These are phyloP conservation scores for Bombus breviceps DNA, from an alignment of 1,140 invertebrate species.

Conservation along the genomic window DNA sequence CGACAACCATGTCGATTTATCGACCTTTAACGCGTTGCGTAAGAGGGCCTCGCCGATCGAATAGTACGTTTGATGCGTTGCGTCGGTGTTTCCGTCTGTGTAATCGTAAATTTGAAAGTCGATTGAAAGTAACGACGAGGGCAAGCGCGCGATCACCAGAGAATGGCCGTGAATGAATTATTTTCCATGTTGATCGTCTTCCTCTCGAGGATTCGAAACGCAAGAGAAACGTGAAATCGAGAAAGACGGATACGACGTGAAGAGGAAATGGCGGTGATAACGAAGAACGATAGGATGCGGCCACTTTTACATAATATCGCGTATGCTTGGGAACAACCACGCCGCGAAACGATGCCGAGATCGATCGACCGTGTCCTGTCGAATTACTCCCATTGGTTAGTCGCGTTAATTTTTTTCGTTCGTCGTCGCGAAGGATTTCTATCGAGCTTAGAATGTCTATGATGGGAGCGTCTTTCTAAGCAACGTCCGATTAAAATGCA, in stretches of 20 bases:
- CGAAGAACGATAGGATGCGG: constrained; percentile 46
- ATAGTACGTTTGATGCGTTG: constrained; percentile 26
- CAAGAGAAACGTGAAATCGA: constrained; percentile 2
- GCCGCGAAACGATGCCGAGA: constrained; percentile 7
- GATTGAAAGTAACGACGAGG: constrained; percentile 42
- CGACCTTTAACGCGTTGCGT: constrained; percentile 40
- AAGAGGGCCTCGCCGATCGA: constrained; percentile 20
- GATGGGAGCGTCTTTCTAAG: background rate
- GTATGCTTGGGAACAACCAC: background rate
- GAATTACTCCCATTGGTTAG: constrained; percentile 6
- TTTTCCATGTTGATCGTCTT: background rate
- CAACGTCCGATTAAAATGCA: constrained; percentile 1
- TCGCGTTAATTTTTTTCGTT: too few species aligned
- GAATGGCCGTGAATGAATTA: constrained; percentile 11
- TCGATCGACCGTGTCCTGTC: constrained; percentile 36
- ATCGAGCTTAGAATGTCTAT: background rate
- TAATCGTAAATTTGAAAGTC: constrained; percentile 51
- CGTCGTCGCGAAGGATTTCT: background rate
- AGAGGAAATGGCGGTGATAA: constrained; percentile 50
- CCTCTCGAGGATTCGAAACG: background rate
- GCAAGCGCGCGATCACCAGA: background rate
- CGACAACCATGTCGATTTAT: constrained; percentile 44
- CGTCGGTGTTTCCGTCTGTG: background rate
- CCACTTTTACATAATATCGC: constrained; percentile 37
- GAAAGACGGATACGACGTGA: constrained; percentile 32